Evolutionary conservation across 2,797 vertebrate species (phyloP).

Genomic region (Paratrypauchen microcephalus): DNA sequence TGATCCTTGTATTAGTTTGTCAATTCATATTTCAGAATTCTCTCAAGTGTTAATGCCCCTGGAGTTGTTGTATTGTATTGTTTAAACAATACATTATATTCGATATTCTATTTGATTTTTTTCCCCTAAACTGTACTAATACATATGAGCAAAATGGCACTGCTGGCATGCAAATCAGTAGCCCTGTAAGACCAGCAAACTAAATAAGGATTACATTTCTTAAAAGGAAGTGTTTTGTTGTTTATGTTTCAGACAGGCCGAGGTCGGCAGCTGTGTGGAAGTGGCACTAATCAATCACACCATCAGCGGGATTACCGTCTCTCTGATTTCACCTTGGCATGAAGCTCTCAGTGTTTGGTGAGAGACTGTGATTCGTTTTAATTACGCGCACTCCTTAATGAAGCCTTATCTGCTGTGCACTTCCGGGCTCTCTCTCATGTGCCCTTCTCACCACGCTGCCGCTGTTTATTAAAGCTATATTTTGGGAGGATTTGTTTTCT

Average conservation of each 20-base stretch:
- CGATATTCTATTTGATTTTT: no score
- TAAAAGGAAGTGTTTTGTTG: slow-evolving; percentile 4
- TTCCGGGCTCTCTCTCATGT: slow-evolving; percentile 59
- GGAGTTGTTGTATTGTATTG: no score
- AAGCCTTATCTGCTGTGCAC: slow-evolving; percentile 65
- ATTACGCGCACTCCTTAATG: slow-evolving; percentile 67
- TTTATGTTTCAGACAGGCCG: slow-evolving; percentile 5
- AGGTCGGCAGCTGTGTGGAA: slow-evolving; percentile 35
- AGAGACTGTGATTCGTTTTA: slow-evolving; percentile 54
- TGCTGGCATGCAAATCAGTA: background rate
- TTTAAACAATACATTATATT: no score
- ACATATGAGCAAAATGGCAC: background rate
- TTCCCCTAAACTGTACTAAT: background rate
- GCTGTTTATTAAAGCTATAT: slow-evolving; percentile 71
- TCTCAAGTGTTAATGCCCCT: no score
- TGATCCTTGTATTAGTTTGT: no score
- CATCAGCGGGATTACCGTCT: slow-evolving; percentile 60
- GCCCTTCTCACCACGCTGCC: slow-evolving; percentile 38
- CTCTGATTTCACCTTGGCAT: slow-evolving; percentile 64
- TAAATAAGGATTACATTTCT: background rate
- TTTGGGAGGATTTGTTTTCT: slow-evolving; percentile 65
- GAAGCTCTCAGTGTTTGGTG: slow-evolving; percentile 52
- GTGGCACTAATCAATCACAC: slow-evolving; percentile 55
- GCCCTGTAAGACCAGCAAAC: background rate
- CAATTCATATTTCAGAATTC: no score